These are phyloP conservation scores for Lophius piscatorius DNA, from an alignment of 2,113 vertebrate genomes.

Conservation along the genomic window DNA sequence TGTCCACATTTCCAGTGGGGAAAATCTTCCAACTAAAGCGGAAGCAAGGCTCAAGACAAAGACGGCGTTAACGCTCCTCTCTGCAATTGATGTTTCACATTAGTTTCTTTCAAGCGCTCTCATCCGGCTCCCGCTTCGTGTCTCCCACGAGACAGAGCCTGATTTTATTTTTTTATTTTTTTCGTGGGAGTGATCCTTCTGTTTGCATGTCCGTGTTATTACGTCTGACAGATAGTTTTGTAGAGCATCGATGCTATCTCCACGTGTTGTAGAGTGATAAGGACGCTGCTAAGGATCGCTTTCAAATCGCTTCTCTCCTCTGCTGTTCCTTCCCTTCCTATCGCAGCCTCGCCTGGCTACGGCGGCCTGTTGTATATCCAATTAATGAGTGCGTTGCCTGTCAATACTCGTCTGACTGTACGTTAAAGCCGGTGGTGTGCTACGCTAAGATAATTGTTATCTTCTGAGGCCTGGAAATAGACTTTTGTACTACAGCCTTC, in stretches of 20 bases:
- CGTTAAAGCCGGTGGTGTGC: conserved; percentile 61
- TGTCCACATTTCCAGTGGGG: neutral
- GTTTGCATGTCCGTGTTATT: conserved; percentile 47
- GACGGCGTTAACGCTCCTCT: conserved; percentile 11
- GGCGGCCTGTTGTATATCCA: conserved; percentile 44
- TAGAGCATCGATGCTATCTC: conserved; percentile 59
- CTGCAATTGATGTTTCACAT: conserved; percentile 3
- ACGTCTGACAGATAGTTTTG: conserved; percentile 51
- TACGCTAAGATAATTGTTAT: conserved; percentile 64
- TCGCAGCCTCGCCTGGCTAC: neutral
- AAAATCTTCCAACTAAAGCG: conserved; percentile 17
- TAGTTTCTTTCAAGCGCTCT: neutral
- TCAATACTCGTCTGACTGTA: conserved; percentile 50
- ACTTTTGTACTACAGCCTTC: conserved; percentile 33
- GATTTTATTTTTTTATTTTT: conserved; percentile 10
- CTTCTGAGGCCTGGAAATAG: conserved; percentile 55
- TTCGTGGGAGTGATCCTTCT: conserved; percentile 3
- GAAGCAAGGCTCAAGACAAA: conserved; percentile 18
- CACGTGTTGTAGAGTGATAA: conserved; percentile 68
- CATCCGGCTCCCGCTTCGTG: conserved; percentile 7
- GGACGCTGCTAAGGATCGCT: conserved; percentile 58
- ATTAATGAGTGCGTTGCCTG: conserved; percentile 64
- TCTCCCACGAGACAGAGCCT: neutral
- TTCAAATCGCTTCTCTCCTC: conserved; percentile 29
- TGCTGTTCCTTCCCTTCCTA: conserved; percentile 11